A percentile compares a stretch with the other conserved stretches of the same genome.
Conservation (phyloP, 2,888 invertebrate genomes). For the Adelognathus sp. region DNA sequence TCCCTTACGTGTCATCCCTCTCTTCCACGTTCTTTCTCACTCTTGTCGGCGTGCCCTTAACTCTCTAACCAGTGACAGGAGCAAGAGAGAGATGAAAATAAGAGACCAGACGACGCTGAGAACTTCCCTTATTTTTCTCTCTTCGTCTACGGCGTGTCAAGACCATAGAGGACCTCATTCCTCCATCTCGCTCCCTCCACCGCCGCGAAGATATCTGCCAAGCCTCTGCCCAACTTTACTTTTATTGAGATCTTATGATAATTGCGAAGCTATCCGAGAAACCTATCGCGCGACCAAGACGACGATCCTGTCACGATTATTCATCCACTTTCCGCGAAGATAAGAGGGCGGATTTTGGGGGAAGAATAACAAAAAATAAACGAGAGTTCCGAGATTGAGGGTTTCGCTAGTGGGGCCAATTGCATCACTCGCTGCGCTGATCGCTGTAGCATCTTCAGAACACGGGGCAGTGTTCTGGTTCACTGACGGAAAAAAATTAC, state of each 20-base stretch:
- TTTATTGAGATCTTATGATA: conserved; percentile 68
- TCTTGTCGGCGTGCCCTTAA: neutral
- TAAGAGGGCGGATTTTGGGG: neutral
- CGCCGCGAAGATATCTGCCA: neutral
- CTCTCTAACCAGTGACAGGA: neutral
- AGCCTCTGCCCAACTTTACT: conserved; percentile 36
- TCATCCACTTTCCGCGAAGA: conserved; percentile 25
- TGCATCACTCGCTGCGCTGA: too few species aligned
- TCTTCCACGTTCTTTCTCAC: conserved; percentile 5
- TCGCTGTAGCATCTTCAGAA: too few species aligned
- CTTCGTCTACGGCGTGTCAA: neutral
- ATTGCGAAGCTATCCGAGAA: conserved; percentile 55
- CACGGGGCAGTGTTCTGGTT: too few species aligned
- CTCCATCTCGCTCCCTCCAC: neutral
- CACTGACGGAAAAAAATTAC: too few species aligned
- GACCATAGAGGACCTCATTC: neutral
- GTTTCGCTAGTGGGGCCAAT: too few species aligned
- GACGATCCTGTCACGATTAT: conserved; percentile 35
- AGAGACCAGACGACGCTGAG: conserved; percentile 4
- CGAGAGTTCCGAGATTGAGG: neutral
- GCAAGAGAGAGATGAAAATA: neutral
- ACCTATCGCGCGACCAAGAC: conserved; percentile 9
- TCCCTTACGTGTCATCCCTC: conserved; percentile 72
- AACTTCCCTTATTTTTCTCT: neutral
- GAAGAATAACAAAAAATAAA: neutral